Evolutionary conservation across 1,140 invertebrate genomes (phyloP), one percentile per base, ranked within the genome.

Genomic region (Phthorimaea operculella): DNA sequence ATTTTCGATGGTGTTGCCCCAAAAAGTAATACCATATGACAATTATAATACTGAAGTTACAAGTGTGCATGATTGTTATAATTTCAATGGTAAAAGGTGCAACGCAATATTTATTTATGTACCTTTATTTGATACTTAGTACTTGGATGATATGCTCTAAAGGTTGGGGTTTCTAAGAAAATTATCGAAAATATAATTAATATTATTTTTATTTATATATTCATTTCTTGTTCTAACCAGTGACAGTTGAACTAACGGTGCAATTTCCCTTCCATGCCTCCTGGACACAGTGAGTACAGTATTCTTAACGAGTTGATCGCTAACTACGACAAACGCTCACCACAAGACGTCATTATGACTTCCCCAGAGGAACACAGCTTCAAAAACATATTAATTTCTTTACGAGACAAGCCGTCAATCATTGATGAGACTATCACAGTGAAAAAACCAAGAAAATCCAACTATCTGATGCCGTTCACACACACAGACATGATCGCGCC

Each of bases 301-400:
- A 47, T 73, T 10, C 57, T 76, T 11, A 76, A 76, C 55, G 69
- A 76, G 34, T 42, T 79, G 7, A 61, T 74, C 16, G 62, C 70
- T 1, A 70, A 57, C 15, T 77, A 76, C 52, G 79, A 78, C 54
- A 77, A 80, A 54, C 79, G 73, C 8, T 80, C 81, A 0, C 79
- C 78, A 0, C 73, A 78, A 50, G 81, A 83, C 62, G 60, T 83
- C 33, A 63, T 63, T 0, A 83, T 83, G 79, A 54, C 66, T 12
- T 78, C 81, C 9, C 79, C 79, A 0, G 77, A 80, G n/a, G 78
- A 80, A 21, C 69, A 73, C 16, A 80, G 66, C 57, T 82, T 76
- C 71, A 83, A 85, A 58, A 83, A 76, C 67, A 80, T 83, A 15
- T 68, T 84, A 9, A 83, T 84, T 51, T 79, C 78, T 0, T 80